A percentile compares a stretch with the other conserved stretches of the same genome.
Conservation (phyloP, 2,888 invertebrate species). For the Malthinus seriepunctatus region DNA sequence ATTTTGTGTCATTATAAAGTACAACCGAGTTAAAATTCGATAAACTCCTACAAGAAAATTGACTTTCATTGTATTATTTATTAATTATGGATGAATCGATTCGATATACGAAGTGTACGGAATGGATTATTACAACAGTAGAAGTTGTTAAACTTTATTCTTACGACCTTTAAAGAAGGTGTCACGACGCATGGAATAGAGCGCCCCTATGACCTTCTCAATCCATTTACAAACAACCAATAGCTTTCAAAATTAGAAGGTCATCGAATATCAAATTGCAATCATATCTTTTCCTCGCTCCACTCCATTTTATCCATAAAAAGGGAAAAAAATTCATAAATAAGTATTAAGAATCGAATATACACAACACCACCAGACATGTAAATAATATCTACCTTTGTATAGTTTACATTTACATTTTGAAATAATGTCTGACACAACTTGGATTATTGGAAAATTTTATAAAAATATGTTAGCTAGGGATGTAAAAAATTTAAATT, state of each 20-base stretch:
- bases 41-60: no score
- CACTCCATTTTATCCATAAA: background rate
- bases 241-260: constrained; percentile 11
- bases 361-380: constrained; percentile 12
- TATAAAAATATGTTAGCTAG: no score
- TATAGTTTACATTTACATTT: constrained; percentile 11
- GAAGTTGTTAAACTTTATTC: constrained; percentile 11
- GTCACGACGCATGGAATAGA: constrained; percentile 9
- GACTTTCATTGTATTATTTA: background rate
- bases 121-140: background rate
- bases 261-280: constrained; percentile 9
- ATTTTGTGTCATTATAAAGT: no score
- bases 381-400: constrained; percentile 11
- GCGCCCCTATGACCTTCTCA: constrained; percentile 22
- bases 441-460: no score
- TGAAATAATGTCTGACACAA: background rate
- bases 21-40: no score
- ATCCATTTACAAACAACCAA: constrained; percentile 13
- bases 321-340: background rate
- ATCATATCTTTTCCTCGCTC: constrained; percentile 2
- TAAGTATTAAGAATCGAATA: no score
- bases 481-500: no score
- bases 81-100: constrained; percentile 2
- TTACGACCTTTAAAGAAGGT: constrained; percentile 14
- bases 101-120: background rate